Evolutionary conservation across 2,113 vertebrate species (phyloP).

Genomic region (Tyrannus savana): DNA sequence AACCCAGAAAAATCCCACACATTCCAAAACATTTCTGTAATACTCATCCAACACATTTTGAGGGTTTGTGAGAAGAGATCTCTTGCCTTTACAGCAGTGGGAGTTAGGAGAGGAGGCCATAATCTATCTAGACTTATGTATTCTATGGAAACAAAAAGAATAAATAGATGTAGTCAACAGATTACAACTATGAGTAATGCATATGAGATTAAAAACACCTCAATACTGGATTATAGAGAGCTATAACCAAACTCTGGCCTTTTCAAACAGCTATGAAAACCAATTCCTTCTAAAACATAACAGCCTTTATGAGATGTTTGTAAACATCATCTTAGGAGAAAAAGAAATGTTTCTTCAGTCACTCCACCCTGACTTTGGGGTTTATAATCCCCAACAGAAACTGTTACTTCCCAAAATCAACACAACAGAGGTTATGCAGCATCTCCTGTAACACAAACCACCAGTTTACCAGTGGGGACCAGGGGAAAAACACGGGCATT

Average conservation of each 20-base stretch:
- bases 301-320: neutral
- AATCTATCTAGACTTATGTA: neutral
- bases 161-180: neutral
- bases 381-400: neutral
- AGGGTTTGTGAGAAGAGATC: neutral
- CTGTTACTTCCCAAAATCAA: neutral
- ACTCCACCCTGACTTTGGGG: neutral
- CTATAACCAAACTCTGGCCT: constrained; percentile 20
- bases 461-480: rapidly evolving
- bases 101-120: neutral
- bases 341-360: neutral
- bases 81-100: neutral
- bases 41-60: neutral
- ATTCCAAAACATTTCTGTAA: neutral
- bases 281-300: neutral
- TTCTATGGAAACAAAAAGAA: neutral
- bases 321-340: neutral
- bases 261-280: neutral
- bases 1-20: neutral
- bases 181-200: neutral
- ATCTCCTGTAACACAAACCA: neutral
- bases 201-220: neutral
- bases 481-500: rapidly evolving
- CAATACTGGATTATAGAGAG: neutral
- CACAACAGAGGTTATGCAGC: neutral